Percentiles rank a stretch among this genome's conserved stretches.
phyloP scores from a whole-genome alignment of 2,888 invertebrate genomes.

The Anagyrus pseudococci region DNA sequence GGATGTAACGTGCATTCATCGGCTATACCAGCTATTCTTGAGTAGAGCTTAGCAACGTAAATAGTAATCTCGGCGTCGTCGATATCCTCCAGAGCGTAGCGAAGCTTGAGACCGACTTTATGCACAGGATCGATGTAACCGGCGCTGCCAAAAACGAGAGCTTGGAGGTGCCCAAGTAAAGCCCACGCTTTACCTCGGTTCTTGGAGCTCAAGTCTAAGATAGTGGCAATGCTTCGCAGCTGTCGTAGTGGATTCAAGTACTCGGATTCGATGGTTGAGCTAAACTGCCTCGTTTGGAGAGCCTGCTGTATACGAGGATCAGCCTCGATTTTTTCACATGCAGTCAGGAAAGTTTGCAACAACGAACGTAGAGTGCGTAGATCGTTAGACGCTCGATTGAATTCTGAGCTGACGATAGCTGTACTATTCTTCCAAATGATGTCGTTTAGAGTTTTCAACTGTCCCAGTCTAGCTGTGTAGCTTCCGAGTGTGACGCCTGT shows the following conservation, averaged over 20 bases:
- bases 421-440: conserved; percentile 71
- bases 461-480: conserved; percentile 63
- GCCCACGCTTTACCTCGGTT: conserved; percentile 53
- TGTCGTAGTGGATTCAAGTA: conserved; percentile 38
- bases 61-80: conserved; percentile 66
- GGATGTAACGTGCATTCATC: conserved; percentile 44
- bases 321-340: conserved; percentile 35
- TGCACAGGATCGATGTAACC: conserved; percentile 80
- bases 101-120: conserved; percentile 75
- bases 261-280: conserved; percentile 18
- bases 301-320: conserved; percentile 13
- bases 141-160: conserved; percentile 50
- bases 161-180: conserved; percentile 52
- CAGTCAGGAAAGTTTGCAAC: conserved; percentile 42
- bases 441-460: conserved; percentile 64
- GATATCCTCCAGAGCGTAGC: conserved; percentile 75
- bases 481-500: conserved; percentile 64
- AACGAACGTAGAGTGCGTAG: conserved; percentile 43
- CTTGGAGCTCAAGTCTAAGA: conserved; percentile 23
- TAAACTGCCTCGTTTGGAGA: conserved; percentile 18
- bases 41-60: conserved; percentile 67
- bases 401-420: conserved; percentile 62
- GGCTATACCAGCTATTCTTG: conserved; percentile 57
- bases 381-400: conserved; percentile 57
- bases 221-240: conserved; percentile 34